Evolutionary conservation across 2,797 vertebrate species (phyloP).

Genomic region (Danio tinwini): DNA sequence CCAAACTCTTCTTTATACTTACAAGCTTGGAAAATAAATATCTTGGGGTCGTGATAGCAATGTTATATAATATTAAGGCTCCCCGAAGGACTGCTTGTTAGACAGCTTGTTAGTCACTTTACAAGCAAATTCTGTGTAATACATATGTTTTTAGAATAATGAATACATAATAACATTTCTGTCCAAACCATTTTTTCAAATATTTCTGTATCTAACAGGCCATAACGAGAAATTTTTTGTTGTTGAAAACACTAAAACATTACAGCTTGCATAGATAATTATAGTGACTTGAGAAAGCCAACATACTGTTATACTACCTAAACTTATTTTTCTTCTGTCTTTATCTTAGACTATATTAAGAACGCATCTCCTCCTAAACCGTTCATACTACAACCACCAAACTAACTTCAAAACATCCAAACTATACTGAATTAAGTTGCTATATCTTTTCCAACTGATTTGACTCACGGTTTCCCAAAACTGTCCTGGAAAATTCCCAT

Average conservation of each 20-base stretch:
- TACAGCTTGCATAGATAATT: not conserved
- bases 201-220: not conserved
- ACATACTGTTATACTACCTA: no score
- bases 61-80: not conserved
- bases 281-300: no score
- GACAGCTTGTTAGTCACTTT: conserved; percentile 4
- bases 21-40: not conserved
- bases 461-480: no score
- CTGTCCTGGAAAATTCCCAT: no score
- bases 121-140: not conserved
- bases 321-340: no score
- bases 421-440: no score
- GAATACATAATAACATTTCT: not conserved
- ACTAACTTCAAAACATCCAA: no score
- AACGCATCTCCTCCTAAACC: no score
- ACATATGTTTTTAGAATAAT: not conserved
- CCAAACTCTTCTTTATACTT: not conserved
- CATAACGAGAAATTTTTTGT: not conserved
- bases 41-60: not conserved
- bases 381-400: no score
- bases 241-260: not conserved
- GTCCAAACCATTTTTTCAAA: not conserved
- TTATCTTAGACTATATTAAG: no score
- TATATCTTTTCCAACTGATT: no score
- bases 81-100: not conserved